Evolutionary conservation across 2,113 vertebrate species (phyloP).

Genomic region (Capreolus pygargus): DNA sequence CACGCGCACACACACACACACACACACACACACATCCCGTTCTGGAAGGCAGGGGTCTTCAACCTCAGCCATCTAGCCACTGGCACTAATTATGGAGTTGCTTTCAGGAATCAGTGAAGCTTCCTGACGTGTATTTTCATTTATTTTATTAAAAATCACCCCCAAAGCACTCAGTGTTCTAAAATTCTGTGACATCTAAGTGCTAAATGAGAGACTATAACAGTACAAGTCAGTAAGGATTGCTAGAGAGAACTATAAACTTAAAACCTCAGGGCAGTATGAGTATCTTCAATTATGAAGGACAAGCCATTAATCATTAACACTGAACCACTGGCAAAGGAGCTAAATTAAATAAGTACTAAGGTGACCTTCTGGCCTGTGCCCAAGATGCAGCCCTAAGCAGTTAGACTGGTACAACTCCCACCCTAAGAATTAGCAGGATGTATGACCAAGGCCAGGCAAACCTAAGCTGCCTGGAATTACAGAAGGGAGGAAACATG

Average conservation of each 20-base stretch:
- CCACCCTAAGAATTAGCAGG: not conserved
- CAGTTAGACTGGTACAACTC: not conserved
- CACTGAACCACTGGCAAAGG: not conserved
- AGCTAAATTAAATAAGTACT: slow-evolving; percentile 42
- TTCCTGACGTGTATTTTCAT: not conserved
- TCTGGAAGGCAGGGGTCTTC: not conserved
- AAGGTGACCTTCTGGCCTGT: slow-evolving; percentile 23
- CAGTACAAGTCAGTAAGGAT: not conserved
- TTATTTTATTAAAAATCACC: not conserved
- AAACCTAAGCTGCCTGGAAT: not conserved
- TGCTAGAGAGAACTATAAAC: not conserved
- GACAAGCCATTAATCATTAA: slow-evolving; percentile 49
- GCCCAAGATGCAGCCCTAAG: not conserved
- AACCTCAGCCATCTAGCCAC: not conserved
- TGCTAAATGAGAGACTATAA: not conserved
- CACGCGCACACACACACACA: no score
- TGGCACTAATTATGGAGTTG: not conserved
- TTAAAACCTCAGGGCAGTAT: not conserved
- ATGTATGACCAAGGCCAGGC: not conserved
- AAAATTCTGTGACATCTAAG: slow-evolving; percentile 5
- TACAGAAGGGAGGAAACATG: not conserved
- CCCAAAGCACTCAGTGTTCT: not conserved
- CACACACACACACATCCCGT: not conserved
- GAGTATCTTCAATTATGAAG: slow-evolving; percentile 34
- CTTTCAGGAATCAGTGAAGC: not conserved